These are phyloP conservation scores for Gallinago media DNA, from an alignment of 2,113 vertebrate species.

Conservation along the genomic window DNA sequence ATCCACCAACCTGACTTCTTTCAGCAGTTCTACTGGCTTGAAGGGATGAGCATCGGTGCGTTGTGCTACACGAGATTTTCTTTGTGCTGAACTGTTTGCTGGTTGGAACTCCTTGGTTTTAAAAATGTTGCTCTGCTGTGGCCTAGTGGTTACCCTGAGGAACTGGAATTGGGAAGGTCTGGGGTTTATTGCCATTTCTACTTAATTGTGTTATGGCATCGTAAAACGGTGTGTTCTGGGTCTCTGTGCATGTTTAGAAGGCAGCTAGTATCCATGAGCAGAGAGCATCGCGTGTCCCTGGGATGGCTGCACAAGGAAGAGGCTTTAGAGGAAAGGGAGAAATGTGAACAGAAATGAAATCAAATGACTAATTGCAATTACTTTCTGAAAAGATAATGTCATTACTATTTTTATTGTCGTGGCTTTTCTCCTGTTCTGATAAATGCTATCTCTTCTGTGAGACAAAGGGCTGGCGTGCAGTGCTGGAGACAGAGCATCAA, in stretches of 20 bases:
- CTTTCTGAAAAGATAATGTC: background rate
- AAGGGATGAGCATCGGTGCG: background rate
- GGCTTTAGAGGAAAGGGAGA: background rate
- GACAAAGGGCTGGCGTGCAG: background rate
- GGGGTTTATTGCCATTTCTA: background rate
- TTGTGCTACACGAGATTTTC: background rate
- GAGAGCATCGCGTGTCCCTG: background rate
- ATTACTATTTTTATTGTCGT: background rate
- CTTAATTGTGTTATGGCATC: background rate
- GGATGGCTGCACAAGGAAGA: background rate
- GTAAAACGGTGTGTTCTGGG: background rate
- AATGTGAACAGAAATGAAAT: background rate
- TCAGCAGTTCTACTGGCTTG: background rate
- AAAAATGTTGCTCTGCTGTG: background rate
- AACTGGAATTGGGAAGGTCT: background rate
- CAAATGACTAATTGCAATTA: background rate
- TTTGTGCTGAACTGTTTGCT: background rate
- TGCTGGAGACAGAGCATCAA: background rate
- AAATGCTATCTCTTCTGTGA: background rate
- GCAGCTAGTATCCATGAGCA: background rate
- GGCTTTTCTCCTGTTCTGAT: background rate
- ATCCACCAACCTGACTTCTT: background rate
- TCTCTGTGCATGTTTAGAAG: background rate
- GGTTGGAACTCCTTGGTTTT: background rate
- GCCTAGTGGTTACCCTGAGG: background rate